Base-by-base conservation (phyloP, 2,888 invertebrate species). In the Ashinkailepas kermadecensis region DNA sequence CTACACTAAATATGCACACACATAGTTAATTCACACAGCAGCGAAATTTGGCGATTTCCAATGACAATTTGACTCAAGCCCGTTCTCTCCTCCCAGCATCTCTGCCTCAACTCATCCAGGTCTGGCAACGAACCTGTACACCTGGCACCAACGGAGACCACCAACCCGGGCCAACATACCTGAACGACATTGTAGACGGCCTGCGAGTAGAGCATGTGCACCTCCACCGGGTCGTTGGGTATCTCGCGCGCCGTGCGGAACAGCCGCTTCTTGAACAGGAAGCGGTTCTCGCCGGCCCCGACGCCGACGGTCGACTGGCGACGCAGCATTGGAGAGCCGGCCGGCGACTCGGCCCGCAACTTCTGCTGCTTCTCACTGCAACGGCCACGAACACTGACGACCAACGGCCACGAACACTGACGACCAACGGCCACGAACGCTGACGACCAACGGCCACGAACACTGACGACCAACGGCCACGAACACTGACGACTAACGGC, bases 121-220 rank as follows among this genome's bases (percentile, higher is more conserved):
- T 39, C 39, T 4, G 39, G 39, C 4, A 39, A 39, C 39, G 39
- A 39, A 1, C 39, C 39, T 39, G 39, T 39, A 39, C 39, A 39
- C 39, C 39, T 39, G 39, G 39, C 39, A 39, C 39, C 39, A 39
- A 4, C 39, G 4, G 39, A 39, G 39, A 39, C 39, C 39, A 39
- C 39, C 39, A 4, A 39, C 39, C 39, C 39, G 39, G 39, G 39
- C 39, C 58, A 59, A 39, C 84, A 84, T 89, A 95, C 96, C 91
- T 96, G 96, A 7, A 97, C 97, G 80, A 97, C 96, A 87, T 94
- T 94, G 86, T 97, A 94, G 13, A 97, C 97, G 82, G 96, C 97
- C 89, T 97, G 97, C 57, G 97, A 95, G 88, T 96, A 97, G 9
- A 97, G 89, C 87, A 97, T 91, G 86, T 95, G 96, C 21, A 97